Conservation (phyloP, 2,888 invertebrate species). For the Amblyteles armatorius region DNA sequence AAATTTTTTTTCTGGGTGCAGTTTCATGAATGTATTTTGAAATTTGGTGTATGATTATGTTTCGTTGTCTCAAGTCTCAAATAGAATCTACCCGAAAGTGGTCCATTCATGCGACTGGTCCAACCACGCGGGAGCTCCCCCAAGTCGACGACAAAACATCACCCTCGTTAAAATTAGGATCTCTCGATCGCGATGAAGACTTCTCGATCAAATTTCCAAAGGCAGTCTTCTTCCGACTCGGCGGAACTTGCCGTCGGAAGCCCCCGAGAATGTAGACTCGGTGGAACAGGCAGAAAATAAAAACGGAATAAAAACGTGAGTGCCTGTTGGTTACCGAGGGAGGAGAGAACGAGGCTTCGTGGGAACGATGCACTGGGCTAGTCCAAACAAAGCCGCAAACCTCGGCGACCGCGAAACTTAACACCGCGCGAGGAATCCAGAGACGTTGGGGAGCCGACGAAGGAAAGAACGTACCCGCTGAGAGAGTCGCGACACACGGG, state of each 20-base stretch:
- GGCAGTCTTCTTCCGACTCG: slow-evolving; percentile 15
- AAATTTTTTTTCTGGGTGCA: no score
- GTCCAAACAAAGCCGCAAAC: slow-evolving; percentile 81
- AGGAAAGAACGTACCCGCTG: slow-evolving; percentile 54
- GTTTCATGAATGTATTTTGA: not conserved
- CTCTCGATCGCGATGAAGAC: slow-evolving; percentile 2
- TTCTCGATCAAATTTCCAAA: not conserved
- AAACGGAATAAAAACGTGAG: slow-evolving; percentile 34
- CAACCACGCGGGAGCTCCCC: not conserved
- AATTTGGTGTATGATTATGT: not conserved
- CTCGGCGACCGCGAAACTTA: slow-evolving; percentile 82
- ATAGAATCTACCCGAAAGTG: not conserved
- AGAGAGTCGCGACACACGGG: slow-evolving; percentile 30
- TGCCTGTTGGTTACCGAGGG: slow-evolving; percentile 9
- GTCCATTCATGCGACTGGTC: not conserved
- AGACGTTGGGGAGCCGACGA: slow-evolving; percentile 59
- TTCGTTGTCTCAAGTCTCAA: not conserved
- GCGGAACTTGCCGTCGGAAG: slow-evolving; percentile 32
- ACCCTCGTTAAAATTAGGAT: not conserved
- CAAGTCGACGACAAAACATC: not conserved
- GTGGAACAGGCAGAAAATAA: slow-evolving; percentile 9
- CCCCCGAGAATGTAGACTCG: slow-evolving; percentile 31
- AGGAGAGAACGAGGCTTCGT: slow-evolving; percentile 70
- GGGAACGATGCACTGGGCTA: slow-evolving; percentile 76
- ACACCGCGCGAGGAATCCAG: slow-evolving; percentile 76